Evolutionary conservation across 2,888 invertebrate genomes (phyloP), one percentile per base, ranked within the genome.

Genomic region (Liodrosophila aerea): DNA sequence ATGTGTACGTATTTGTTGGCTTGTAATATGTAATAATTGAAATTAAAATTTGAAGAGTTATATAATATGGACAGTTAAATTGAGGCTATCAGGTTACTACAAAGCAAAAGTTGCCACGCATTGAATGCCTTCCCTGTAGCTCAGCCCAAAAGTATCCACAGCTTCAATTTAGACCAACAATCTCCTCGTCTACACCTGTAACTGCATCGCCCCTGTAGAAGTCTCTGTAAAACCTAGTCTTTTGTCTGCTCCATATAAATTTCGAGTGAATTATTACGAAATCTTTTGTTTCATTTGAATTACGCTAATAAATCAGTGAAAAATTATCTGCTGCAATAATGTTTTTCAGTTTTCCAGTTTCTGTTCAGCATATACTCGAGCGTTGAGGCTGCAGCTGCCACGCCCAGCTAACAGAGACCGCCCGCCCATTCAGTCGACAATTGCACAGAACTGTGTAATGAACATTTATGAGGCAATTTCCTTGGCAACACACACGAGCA

Each of bases 391-490:
- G 29, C 34, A 34, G 22, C 11, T 29, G 53, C 37, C 60, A 66
- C 72, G 67, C 66, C 60, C 64, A 45, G 33, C 47, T 46, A 39
- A 47, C 57, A 16, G 37, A 9, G 16, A 1, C 4, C 4, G 16
- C 4, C 61, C 53, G 59, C 52, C 47, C 64, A 49, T 60, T 59
- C 63, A 78, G 64, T 73, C 63, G 64, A 63, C 77, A 77, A 70
- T 71, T 69, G 66, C 76, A 73, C 56, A 70, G 60, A 69, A 66
- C 70, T 81, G 84, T 69, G 81, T 85, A 81, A 81, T 81, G 86
- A 81, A 81, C 81, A 81, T 81, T 81, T 85, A 81, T 85, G 81
- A 81, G 81, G 81, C 86, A 85, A 81, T 81, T 81, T 85, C 86
- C 81, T 81, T 76, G 71, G 77, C 75, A 73, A 62, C 68, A 56